phyloP scores from a whole-genome alignment of 2,888 invertebrate genomes.

The Drosophila maculinotata region DNA sequence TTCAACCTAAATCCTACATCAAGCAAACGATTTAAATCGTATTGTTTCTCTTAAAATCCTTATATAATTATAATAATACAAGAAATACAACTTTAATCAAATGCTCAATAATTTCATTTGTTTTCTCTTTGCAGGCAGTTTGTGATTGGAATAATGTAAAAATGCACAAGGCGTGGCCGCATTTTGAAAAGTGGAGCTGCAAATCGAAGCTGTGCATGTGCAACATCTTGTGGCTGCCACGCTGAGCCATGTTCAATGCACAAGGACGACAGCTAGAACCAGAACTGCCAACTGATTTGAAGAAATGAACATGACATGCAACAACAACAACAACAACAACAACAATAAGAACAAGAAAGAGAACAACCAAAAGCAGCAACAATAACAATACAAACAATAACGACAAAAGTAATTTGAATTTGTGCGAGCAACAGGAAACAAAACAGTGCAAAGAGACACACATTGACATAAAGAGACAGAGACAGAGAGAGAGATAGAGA shows the following conservation, averaged over 20 bases:
- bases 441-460: conserved; percentile 36
- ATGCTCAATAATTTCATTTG: conserved; percentile 3
- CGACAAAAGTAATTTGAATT: conserved; percentile 73
- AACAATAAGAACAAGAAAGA: conserved; percentile 13
- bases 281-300: conserved; percentile 50
- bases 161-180: conserved; percentile 53
- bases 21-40: too few species aligned
- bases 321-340: conserved; percentile 29
- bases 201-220: conserved; percentile 40
- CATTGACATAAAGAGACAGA: conserved; percentile 7
- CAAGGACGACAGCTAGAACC: conserved; percentile 21
- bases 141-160: conserved; percentile 67
- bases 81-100: background rate
- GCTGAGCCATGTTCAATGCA: conserved; percentile 37
- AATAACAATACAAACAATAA: conserved; percentile 56
- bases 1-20: too few species aligned
- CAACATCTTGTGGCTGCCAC: conserved; percentile 53
- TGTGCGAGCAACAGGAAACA: conserved; percentile 56
- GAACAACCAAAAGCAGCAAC: conserved; percentile 29
- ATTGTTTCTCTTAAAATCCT: too few species aligned
- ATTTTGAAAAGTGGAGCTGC: conserved; percentile 48
- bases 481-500: background rate
- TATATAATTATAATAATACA: background rate
- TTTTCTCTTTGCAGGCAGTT: conserved; percentile 58
- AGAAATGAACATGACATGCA: conserved; percentile 54